Conservation (phyloP, 92 coral and sea anemone species). For the Pocillopora meandrina region DNA sequence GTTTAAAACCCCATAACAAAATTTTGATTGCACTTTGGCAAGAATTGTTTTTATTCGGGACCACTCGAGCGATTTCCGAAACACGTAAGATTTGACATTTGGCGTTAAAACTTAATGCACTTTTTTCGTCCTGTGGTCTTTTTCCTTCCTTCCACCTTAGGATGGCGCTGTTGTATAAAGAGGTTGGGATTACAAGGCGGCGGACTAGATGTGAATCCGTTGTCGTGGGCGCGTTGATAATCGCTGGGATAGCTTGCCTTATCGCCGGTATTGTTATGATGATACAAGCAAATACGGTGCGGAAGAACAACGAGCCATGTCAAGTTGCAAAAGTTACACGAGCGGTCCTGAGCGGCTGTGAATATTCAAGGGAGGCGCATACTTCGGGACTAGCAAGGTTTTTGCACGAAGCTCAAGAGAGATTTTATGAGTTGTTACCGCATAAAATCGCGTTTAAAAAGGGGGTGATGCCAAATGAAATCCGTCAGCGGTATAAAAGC, state of each 20-base stretch:
- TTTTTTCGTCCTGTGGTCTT: neutral
- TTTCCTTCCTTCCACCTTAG: neutral
- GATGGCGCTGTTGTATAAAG: slow-evolving; percentile 37
- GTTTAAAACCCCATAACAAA: slow-evolving; percentile 22
- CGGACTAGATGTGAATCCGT: slow-evolving; percentile 35
- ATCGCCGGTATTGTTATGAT: slow-evolving; percentile 63
- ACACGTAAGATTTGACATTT: neutral
- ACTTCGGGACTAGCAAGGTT: slow-evolving; percentile 59
- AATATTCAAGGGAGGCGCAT: slow-evolving; percentile 55
- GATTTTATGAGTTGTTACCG: slow-evolving; percentile 67
- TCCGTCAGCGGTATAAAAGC: slow-evolving; percentile 49
- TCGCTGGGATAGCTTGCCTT: slow-evolving; percentile 63
- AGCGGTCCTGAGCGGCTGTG: slow-evolving; percentile 3
- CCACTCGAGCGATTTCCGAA: slow-evolving; percentile 25
- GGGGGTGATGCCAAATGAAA: slow-evolving; percentile 48
- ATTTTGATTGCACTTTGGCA: slow-evolving; percentile 4
- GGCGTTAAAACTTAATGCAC: slow-evolving; percentile 13
- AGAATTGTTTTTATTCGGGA: neutral
- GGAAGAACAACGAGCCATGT: slow-evolving; percentile 14
- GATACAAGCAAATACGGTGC: slow-evolving; percentile 40
- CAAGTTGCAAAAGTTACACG: slow-evolving; percentile 4
- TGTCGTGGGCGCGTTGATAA: slow-evolving; percentile 53
- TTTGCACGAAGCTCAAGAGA: slow-evolving; percentile 56
- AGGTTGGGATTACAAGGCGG: slow-evolving; percentile 26
- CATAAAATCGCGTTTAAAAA: slow-evolving; percentile 60